phyloP scores from a whole-genome alignment of 2,797 vertebrate genomes.

The Clamator glandarius region DNA sequence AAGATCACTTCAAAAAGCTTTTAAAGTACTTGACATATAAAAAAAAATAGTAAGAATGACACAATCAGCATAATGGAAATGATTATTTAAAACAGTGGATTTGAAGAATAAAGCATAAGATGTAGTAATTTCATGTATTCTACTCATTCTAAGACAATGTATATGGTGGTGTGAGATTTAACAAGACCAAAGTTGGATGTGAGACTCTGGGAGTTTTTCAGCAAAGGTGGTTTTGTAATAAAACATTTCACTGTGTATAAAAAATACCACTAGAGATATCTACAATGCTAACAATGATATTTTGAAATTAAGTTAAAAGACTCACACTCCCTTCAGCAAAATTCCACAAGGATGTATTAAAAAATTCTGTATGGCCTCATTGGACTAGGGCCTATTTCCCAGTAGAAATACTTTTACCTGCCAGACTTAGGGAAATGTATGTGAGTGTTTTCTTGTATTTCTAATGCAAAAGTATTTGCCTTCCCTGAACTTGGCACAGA shows the following conservation, averaged over 20 bases:
- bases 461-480: not conserved
- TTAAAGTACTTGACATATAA: not conserved
- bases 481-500: not conserved
- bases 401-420: not conserved
- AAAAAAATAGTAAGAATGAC: not conserved
- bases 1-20: not conserved
- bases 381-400: not conserved
- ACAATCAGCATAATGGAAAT: not conserved
- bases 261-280: not conserved
- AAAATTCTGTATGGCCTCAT: not conserved
- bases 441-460: not conserved
- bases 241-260: not conserved
- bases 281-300: conserved; percentile 17
- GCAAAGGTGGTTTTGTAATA: conserved; percentile 23
- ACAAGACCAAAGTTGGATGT: not conserved
- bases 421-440: not conserved
- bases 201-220: not conserved
- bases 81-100: not conserved
- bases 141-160: not conserved
- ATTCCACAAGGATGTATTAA: not conserved
- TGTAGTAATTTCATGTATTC: not conserved
- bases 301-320: conserved; percentile 25
- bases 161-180: not conserved
- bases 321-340: not conserved
- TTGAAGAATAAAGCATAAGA: conserved; percentile 1